phyloP scores from a whole-genome alignment of 2,113 vertebrate species.

The Microtus richardsoni region DNA sequence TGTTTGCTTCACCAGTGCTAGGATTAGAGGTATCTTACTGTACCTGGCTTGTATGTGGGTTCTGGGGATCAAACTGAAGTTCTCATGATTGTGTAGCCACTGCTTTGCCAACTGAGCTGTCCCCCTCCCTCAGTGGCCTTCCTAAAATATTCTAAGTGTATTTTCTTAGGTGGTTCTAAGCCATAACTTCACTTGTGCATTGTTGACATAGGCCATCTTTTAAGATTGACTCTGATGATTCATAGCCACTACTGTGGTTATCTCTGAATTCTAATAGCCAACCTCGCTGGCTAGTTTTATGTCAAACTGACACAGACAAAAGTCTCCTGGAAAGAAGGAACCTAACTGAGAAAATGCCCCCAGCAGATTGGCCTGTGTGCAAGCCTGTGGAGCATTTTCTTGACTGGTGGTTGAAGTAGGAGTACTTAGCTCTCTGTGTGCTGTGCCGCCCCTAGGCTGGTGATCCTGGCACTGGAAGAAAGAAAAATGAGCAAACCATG shows the following conservation, averaged over 20 bases:
- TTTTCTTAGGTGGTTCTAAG: constrained; percentile 18
- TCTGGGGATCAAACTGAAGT: neutral
- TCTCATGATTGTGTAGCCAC: neutral
- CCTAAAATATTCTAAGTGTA: neutral
- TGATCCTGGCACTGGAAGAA: neutral
- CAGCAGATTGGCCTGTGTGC: neutral
- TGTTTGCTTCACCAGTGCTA: neutral
- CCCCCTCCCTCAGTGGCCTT: neutral
- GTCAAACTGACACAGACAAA: neutral
- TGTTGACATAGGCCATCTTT: neutral
- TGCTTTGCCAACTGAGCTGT: neutral
- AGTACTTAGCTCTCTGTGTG: neutral
- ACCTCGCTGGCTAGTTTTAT: neutral
- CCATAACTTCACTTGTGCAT: neutral
- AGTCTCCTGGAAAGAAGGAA: neutral
- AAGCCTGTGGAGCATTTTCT: neutral
- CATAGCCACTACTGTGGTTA: neutral
- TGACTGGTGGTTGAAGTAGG: neutral
- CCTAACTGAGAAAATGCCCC: neutral
- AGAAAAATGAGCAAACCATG: neutral
- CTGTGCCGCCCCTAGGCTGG: neutral
- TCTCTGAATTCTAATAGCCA: neutral
- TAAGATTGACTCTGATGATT: neutral
- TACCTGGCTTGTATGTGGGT: neutral
- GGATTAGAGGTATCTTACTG: too few species aligned